These are phyloP conservation scores for Coturnix japonica DNA, from an alignment of 2,113 vertebrate genomes.

Conservation along the genomic window DNA sequence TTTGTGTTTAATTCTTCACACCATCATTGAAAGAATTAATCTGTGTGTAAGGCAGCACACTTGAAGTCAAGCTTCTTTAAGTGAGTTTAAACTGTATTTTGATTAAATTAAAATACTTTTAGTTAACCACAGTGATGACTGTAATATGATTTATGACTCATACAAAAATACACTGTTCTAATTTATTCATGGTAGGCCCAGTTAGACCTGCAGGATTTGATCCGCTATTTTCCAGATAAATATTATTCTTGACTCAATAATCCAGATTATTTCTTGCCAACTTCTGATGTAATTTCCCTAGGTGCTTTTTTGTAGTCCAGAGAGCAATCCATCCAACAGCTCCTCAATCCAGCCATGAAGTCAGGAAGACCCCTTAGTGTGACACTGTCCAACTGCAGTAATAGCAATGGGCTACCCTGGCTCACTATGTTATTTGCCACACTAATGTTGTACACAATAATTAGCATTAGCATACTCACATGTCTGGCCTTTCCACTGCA, in stretches of 20 bases:
- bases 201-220: conserved; percentile 2
- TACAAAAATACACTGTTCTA: background rate
- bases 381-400: background rate
- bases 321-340: background rate
- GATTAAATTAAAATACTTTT: conserved; percentile 39
- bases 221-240: conserved; percentile 23
- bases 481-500: background rate
- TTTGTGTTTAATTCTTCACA: background rate
- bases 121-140: conserved; percentile 6
- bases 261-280: background rate
- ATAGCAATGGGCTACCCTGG: background rate
- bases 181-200: background rate
- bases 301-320: background rate
- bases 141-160: background rate
- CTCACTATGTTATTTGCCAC: background rate
- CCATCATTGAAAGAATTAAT: background rate
- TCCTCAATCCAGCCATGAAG: background rate
- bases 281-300: background rate
- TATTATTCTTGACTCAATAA: conserved; percentile 5
- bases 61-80: background rate
- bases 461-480: background rate
- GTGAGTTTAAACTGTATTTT: conserved; percentile 33
- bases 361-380: background rate
- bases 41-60: background rate
- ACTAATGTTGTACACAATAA: background rate